A percentile compares a stretch with the other conserved stretches of the same genome.
These are phyloP conservation scores for Rhyacophila evoluta DNA, from an alignment of 2,888 invertebrate species.

Conservation along the genomic window DNA sequence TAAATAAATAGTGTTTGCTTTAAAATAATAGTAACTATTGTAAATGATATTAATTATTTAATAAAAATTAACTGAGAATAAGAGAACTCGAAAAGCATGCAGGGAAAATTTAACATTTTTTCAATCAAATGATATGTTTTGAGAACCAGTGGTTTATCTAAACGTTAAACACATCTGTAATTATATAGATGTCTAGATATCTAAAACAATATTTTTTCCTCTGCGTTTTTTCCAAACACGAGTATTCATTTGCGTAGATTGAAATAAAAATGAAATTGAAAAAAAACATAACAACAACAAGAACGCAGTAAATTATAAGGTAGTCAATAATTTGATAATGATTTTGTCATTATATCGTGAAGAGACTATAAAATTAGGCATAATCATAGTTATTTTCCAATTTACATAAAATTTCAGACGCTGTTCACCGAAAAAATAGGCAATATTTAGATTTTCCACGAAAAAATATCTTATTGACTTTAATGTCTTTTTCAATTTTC, in stretches of 20 bases:
- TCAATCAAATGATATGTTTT: too few relatives aligned
- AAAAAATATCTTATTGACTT: too few relatives aligned
- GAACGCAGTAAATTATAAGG: too few relatives aligned
- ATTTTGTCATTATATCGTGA: background rate
- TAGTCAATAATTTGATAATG: conserved; percentile 1
- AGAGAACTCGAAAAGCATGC: too few relatives aligned
- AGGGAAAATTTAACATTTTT: too few relatives aligned
- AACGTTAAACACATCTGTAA: background rate
- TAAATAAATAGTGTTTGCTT: too few relatives aligned
- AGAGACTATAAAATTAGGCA: background rate
- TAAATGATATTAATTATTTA: too few relatives aligned
- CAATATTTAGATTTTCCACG: too few relatives aligned
- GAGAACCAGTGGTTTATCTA: background rate
- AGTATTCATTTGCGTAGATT: conserved; percentile 6
- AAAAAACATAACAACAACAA: background rate
- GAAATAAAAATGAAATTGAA: conserved; percentile 24
- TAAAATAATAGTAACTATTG: too few relatives aligned
- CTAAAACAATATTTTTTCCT: background rate
- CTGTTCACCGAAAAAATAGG: background rate
- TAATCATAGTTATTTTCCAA: background rate
- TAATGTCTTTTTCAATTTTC: too few relatives aligned
- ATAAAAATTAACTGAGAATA: too few relatives aligned
- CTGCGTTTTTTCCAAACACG: background rate
- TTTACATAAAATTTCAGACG: background rate
- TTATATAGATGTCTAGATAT: background rate